These are phyloP conservation scores for Halocynthia aurantium DNA, from an alignment of 23 tunicate genomes.

Conservation along the genomic window DNA sequence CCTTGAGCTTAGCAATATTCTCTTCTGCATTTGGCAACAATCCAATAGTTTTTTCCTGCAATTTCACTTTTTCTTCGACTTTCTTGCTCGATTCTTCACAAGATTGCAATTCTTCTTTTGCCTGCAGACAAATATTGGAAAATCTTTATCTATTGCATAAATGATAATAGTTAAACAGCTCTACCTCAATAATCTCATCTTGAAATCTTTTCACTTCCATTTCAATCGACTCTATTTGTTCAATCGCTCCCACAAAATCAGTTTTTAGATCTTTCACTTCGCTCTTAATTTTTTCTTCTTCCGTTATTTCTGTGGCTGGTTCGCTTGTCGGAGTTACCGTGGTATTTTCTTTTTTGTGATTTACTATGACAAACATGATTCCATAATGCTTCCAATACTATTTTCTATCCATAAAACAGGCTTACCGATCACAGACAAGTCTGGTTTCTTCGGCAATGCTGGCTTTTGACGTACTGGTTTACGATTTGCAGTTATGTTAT, in stretches of 20 bases:
- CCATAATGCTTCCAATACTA: no score
- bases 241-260: constrained; percentile 19
- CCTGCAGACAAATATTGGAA: not conserved
- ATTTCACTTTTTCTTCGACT: constrained; percentile 33
- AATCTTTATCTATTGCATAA: not conserved
- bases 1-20: constrained; percentile 78
- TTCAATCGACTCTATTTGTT: constrained; percentile 39
- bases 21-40: constrained; percentile 81
- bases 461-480: no score
- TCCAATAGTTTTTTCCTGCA: constrained; percentile 60
- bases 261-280: constrained; percentile 41
- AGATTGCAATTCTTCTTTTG: constrained; percentile 10
- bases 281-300: constrained; percentile 38
- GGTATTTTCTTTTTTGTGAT: no score
- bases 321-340: not conserved
- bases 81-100: constrained; percentile 15
- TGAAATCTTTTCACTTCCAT: constrained; percentile 41
- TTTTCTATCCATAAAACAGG: no score
- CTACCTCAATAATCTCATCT: constrained; percentile 24
- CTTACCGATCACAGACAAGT: no score
- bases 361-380: no score
- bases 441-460: no score
- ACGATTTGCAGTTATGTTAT: no score
- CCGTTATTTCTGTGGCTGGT: constrained; percentile 21
- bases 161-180: not conserved